Evolutionary conservation across 2,797 vertebrate genomes (phyloP).

Genomic region (Gadopsis bispinosus): DNA sequence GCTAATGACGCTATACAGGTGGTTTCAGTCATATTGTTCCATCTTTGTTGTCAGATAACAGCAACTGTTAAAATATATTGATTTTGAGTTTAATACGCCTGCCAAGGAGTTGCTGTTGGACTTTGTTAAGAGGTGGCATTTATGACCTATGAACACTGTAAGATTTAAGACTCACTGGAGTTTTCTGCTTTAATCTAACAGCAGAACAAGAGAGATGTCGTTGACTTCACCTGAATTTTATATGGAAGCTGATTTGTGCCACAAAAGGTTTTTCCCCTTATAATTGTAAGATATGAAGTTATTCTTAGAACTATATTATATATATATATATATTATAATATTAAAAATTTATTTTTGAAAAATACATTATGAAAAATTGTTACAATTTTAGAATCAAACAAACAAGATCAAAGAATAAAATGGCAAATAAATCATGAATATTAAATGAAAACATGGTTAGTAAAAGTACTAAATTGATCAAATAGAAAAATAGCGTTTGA

Average conservation of each 20-base stretch:
- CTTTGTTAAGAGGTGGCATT: background rate
- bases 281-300: background rate
- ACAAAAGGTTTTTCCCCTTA: background rate
- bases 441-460: background rate
- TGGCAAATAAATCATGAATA: background rate
- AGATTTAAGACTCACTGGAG: background rate
- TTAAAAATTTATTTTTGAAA: too few relatives aligned
- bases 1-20: background rate
- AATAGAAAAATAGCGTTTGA: background rate
- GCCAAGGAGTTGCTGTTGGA: background rate
- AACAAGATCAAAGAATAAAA: background rate
- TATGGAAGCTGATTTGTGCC: background rate
- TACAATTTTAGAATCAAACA: background rate
- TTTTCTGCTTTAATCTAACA: background rate
- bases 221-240: fast-evolving
- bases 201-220: background rate
- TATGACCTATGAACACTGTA: background rate
- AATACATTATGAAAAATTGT: too few relatives aligned
- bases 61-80: background rate
- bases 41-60: slow-evolving; percentile 14
- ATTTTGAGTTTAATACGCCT: background rate
- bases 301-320: too few relatives aligned
- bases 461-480: background rate
- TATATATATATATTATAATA: too few relatives aligned
- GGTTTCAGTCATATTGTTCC: background rate